Evolutionary conservation across 2,888 invertebrate genomes (phyloP), one percentile per base, ranked within the genome.

Genomic region (Melieria omissa): DNA sequence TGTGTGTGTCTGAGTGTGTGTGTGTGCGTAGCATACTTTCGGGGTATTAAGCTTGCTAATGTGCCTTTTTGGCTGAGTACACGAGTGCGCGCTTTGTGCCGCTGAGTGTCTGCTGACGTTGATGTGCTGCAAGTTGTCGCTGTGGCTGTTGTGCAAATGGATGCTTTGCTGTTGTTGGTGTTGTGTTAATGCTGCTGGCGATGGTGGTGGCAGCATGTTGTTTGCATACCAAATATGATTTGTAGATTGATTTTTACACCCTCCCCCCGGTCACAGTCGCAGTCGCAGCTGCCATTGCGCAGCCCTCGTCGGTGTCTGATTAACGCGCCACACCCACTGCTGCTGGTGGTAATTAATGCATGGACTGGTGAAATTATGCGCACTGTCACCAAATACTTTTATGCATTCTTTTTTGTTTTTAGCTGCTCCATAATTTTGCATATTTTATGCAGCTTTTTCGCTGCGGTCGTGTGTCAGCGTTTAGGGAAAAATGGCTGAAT

Each of bases 21-120:
- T 64, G 7, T 16, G 14, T 29, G 63, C 47, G 69, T 4, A 58
- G 82, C 80, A 83, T 82, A 82, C 82, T 82, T 82, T 81, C 77
- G 76, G 76, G 81, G 80, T 77, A 76, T 78, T 75, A 77, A 78
- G 76, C 77, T 72, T 75, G 74, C 74, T 75, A 74, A 74, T 75
- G 70, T 70, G 66, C 69, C 60, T 70, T 69, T 72, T 64, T 72
- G 29, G 29, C 29, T 29, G 29, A 29, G 29, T 49, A 29, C 29
- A 29, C 29, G 29, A 29, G 29, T 58, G 60, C 45, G 54, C 29
- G 46, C 45, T 44, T 42, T 42, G 12, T 58, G 44, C 52, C 47
- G 29, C 46, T 70, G 76, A 76, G 76, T 78, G 77, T 77, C 49
- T 47, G 45, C 7, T 14, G 3, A 12, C 14, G 44, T 46, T 73